These are phyloP conservation scores for Pycnonotus jocosus DNA, from an alignment of 2,113 vertebrate genomes.

Conservation along the genomic window DNA sequence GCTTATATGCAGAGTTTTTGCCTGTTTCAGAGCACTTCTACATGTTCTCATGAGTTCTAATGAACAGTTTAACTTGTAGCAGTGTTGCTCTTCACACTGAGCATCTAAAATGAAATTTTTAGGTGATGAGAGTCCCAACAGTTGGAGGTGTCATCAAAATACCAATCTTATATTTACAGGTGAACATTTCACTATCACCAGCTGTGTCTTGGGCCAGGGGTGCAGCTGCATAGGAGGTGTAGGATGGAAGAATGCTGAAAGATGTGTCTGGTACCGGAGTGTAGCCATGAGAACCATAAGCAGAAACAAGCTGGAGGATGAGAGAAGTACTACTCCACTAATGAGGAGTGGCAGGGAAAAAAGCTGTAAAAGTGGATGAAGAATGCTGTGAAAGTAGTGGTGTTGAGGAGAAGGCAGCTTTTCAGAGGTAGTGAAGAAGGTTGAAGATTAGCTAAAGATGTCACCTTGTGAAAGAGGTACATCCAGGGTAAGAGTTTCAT, in stretches of 20 bases:
- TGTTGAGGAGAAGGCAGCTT: neutral
- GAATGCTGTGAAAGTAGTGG: neutral
- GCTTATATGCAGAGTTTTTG: neutral
- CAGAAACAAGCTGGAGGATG: neutral
- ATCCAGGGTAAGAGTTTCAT: neutral
- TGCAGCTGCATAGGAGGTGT: neutral
- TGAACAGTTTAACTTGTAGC: neutral
- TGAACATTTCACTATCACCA: neutral
- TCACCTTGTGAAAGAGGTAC: neutral
- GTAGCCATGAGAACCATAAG: neutral
- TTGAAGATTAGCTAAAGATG: neutral
- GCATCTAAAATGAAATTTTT: neutral
- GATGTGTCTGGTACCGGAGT: fast-evolving
- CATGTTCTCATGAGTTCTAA: neutral
- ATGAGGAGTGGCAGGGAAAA: neutral
- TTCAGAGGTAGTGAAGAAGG: neutral
- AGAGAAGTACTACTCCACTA: neutral
- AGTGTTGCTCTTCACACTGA: neutral
- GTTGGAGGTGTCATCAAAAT: neutral
- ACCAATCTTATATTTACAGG: neutral
- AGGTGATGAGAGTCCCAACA: neutral
- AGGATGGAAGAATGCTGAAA: neutral
- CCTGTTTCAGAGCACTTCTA: neutral
- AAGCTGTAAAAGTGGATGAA: neutral
- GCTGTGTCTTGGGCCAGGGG: fast-evolving